Conservation (phyloP, 2,888 invertebrate genomes). For the Agrenia bidenticulata region DNA sequence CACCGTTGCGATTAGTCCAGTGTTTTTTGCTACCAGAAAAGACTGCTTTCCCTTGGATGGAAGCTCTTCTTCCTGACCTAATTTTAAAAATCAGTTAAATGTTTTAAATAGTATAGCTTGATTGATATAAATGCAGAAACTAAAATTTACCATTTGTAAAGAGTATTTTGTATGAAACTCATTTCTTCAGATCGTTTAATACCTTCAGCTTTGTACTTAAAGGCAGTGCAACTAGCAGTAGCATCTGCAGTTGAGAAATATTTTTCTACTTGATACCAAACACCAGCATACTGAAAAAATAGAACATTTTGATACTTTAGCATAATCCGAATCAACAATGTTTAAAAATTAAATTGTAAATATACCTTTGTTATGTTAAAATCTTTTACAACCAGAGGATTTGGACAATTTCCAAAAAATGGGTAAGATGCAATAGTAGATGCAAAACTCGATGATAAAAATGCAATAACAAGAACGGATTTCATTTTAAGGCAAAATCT, state of each 20-base stretch:
- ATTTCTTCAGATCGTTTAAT: too few species aligned
- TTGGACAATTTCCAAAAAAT: constrained; percentile 6
- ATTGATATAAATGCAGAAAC: too few species aligned
- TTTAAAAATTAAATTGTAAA: not conserved
- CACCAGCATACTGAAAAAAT: constrained; percentile 5
- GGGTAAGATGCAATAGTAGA: constrained; percentile 2
- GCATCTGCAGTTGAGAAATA: constrained; percentile 12
- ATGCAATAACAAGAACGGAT: not conserved
- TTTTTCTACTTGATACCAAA: constrained; percentile 16
- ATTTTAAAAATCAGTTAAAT: too few species aligned
- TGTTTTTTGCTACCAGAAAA: too few species aligned
- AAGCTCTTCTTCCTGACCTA: too few species aligned
- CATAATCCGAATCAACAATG: not conserved
- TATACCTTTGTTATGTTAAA: constrained; percentile 7
- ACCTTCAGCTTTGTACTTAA: too few species aligned
- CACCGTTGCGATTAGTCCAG: too few species aligned
- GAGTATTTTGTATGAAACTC: too few species aligned
- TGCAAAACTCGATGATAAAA: not conserved
- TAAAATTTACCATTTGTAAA: too few species aligned
- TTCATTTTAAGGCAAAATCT: not conserved
- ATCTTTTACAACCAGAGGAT: not conserved
- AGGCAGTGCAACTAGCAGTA: not conserved
- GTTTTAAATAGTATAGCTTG: too few species aligned
- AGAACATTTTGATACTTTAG: not conserved
- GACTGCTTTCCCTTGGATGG: too few species aligned